Base-by-base conservation (phyloP, 2,113 vertebrate genomes). In the Pluvialis apricaria region DNA sequence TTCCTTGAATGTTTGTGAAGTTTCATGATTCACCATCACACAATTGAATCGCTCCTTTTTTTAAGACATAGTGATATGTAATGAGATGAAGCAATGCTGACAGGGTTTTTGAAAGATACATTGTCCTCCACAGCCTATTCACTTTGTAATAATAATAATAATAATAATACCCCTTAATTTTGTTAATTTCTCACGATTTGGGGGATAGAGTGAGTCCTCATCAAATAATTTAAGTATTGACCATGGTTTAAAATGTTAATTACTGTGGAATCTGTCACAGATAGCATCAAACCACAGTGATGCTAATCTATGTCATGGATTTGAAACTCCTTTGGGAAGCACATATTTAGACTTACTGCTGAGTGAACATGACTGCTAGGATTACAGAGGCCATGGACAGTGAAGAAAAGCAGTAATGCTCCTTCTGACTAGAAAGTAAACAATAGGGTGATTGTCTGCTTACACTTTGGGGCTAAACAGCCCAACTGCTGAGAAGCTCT, bases 381-480 rank as follows among this genome's bases (percentile, higher is more conserved):
- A 97, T 98, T 98, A 98, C 95, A 93, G 97, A 97, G 96, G 93
- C 97, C 42, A 29, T 97, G 96, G 97, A 91, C 73, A 92, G 96
- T 96, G 96, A 98, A 91, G 97, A 98, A 98, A 98, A 98, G 97
- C 98, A 98, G 98, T 97, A 96, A 98, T 90, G 95, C 96, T 98
- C 93, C 96, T 98, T 97, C 97, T 98, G 98, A 98, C 98, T 98
- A 98, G 96, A 97, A 92, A 96, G 93, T 98, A 98, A 98, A 99
- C 98, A 99, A 98, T 98, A 97, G 98, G 94, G 92, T 92, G 97
- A 98, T 98, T 99, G 98, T 98, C 86, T 97, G 96, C 94, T 96
- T 97, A 97, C 95, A 97, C 95, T 84, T 90, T 34, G 95, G 97
- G 97, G 90, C 98, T 97, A 95, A 97, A 96, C 95, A 97, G 98